phyloP scores from a whole-genome alignment of 2,113 vertebrate genomes.

The Mastomys coucha region DNA sequence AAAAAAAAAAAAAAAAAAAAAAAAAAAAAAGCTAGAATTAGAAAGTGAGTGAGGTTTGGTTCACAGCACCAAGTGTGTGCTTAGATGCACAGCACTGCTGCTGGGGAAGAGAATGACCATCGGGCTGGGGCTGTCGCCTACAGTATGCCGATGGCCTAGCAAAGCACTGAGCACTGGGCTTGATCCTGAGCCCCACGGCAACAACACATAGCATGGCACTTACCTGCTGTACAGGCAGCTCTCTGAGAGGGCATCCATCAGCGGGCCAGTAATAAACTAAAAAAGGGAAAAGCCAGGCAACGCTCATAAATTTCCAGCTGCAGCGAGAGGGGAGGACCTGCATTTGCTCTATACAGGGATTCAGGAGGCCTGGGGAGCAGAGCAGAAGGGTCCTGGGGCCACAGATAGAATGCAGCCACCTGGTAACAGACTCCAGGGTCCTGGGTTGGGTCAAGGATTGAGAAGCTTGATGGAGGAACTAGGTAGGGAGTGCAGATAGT shows the following conservation, averaged over 20 bases:
- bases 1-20: too few species aligned
- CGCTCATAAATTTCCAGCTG: not conserved
- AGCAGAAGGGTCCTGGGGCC: not conserved
- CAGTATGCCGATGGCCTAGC: too few species aligned
- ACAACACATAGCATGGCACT: conserved; percentile 13
- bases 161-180: too few species aligned
- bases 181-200: not conserved
- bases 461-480: not conserved
- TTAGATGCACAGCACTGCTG: not conserved
- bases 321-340: not conserved
- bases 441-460: not conserved
- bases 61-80: not conserved
- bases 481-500: not conserved
- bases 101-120: not conserved
- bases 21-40: not conserved
- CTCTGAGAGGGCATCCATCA: conserved; percentile 96
- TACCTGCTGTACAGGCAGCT: conserved; percentile 94
- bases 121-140: not conserved
- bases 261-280: conserved; percentile 92
- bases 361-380: not conserved
- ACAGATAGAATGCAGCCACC: not conserved
- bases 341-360: not conserved
- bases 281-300: conserved; percentile 57
- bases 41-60: too few species aligned
- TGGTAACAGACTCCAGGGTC: not conserved